Base-by-base conservation (phyloP, 2,797 vertebrate genomes). In the Myoxocephalus aenaeus region DNA sequence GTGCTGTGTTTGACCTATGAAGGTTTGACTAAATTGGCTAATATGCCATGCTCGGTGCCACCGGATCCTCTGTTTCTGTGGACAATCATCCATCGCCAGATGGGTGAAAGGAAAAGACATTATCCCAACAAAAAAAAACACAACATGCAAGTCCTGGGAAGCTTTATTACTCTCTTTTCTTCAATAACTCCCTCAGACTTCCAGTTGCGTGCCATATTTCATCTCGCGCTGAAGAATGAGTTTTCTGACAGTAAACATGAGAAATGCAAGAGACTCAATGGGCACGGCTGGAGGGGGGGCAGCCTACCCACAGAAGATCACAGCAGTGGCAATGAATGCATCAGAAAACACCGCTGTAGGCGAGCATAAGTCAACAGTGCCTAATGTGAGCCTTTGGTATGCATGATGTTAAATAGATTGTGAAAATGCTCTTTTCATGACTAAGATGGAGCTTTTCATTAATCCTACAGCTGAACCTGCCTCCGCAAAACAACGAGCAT, bases 381-480 rank as follows among this genome's bases (percentile, higher is more conserved):
- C 86, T 92, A 92, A 93, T 93, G 92, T 85, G 83, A 90, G 91
- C 89, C 91, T 85, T 91, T 91, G 90, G 86, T 94, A 91, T 89
- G 92, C 85, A 89, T 86, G 85, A 90, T 92, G 93, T 91, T 94
- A 93, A 94, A 93, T 92, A 94, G 90, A 93, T 93, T 93, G 92
- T 93, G 89, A 93, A 94, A 94, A 92, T 89, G 87, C 89, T 91
- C 89, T 88, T 92, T 94, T 93, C 92, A 91, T 92, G 92, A 94
- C 90, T 89, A 94, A 94, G 93, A 95, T 90, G 92, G 87, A 93
- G 93, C 93, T 94, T 94, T 95, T 94, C 92, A 95, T 95, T 95
- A 95, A 94, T 95, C 94, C 93, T 77, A 53, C 84, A 92, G 89
- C 89, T 86, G 88, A 94, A 92, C 90, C 92, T 94, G 92, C 95